Conservation (phyloP, 2,113 vertebrate species). For the Podarcis cretensis region DNA sequence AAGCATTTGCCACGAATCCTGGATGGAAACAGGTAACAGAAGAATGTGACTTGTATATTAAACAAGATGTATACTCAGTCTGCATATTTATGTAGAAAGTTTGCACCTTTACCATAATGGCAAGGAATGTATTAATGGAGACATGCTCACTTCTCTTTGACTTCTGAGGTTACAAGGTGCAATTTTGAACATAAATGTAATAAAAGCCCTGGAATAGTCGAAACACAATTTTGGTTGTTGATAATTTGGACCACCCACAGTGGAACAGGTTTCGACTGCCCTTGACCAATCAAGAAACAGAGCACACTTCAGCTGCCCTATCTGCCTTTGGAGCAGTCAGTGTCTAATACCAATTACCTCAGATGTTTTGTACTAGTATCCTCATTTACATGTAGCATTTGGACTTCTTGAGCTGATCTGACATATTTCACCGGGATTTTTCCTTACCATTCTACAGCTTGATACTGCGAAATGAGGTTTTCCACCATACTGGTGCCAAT, state of each 20-base stretch:
- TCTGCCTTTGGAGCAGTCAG: neutral
- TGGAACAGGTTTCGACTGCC: neutral
- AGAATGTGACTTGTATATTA: too few relatives aligned
- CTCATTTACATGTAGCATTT: neutral
- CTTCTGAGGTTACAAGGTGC: too few relatives aligned
- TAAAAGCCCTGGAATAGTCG: neutral
- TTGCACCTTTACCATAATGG: too few relatives aligned
- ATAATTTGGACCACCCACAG: too few relatives aligned
- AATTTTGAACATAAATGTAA: too few relatives aligned
- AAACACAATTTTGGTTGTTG: neutral
- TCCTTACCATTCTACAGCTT: neutral
- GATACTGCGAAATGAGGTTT: neutral
- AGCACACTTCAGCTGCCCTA: neutral
- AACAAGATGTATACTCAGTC: too few relatives aligned
- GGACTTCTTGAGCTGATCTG: neutral
- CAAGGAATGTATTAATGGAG: too few relatives aligned
- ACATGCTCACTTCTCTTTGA: too few relatives aligned
- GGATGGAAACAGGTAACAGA: too few relatives aligned
- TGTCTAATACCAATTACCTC: neutral
- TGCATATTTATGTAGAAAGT: too few relatives aligned
- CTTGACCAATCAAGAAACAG: neutral
- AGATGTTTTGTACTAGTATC: neutral
- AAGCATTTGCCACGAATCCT: too few relatives aligned
- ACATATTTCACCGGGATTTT: neutral
- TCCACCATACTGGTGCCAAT: neutral